Percentiles rank a stretch among this genome's conserved stretches.
These are phyloP conservation scores for Paradoxurus hermaphroditus DNA, from an alignment of 2,113 vertebrate genomes.

Conservation along the genomic window DNA sequence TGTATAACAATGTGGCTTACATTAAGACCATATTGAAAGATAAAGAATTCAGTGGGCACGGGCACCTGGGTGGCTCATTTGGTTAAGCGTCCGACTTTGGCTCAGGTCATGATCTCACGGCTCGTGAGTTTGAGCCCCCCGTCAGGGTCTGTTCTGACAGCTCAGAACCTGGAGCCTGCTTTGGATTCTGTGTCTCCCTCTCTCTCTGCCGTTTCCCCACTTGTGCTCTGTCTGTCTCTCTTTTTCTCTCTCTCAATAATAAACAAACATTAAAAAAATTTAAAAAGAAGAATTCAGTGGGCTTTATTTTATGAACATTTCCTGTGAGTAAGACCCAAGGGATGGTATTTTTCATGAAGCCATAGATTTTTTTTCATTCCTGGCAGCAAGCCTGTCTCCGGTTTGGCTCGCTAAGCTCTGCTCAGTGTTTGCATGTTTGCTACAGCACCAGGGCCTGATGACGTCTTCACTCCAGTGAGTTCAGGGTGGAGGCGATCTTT, in stretches of 20 bases:
- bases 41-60: not conserved
- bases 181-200: too few species aligned
- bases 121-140: too few species aligned
- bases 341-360: not conserved
- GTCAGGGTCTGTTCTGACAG: too few species aligned
- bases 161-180: too few species aligned
- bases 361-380: not conserved
- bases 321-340: not conserved
- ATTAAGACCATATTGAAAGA: not conserved
- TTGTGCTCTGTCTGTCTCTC: too few species aligned
- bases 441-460: not conserved
- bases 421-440: not conserved
- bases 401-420: not conserved
- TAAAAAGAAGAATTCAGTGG: not conserved
- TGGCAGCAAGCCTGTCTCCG: not conserved
- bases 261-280: too few species aligned
- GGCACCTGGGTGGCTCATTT: too few species aligned
- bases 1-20: not conserved
- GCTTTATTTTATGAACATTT: not conserved
- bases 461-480: conserved; percentile 2
- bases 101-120: too few species aligned
- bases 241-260: too few species aligned
- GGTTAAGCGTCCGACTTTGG: too few species aligned
- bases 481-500: not conserved
- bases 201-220: too few species aligned